phyloP scores from a whole-genome alignment of 2,888 invertebrate species.

The Agelastica alni region DNA sequence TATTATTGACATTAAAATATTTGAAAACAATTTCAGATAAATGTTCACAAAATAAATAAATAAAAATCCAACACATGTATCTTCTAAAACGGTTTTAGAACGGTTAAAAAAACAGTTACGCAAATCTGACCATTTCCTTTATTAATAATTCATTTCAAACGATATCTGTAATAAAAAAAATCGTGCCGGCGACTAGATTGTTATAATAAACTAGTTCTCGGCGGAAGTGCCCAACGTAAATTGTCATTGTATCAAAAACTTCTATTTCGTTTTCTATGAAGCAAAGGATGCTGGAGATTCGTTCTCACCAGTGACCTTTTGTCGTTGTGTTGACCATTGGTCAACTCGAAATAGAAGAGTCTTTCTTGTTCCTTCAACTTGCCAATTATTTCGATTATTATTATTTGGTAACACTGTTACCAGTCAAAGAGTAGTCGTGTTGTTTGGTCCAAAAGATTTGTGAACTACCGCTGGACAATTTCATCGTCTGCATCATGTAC shows the following conservation, averaged over 20 bases:
- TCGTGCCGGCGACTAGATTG: neutral
- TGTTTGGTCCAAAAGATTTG: neutral
- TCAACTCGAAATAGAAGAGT: slow-evolving; percentile 22
- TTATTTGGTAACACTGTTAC: neutral
- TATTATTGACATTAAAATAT: too few relatives aligned
- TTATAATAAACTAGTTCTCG: slow-evolving; percentile 19
- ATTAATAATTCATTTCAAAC: slow-evolving; percentile 17
- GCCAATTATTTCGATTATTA: neutral
- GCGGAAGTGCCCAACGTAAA: slow-evolving; percentile 23
- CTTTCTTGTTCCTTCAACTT: slow-evolving; percentile 24
- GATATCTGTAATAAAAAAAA: slow-evolving; percentile 6
- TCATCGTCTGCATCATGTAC: too few relatives aligned
- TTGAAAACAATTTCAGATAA: too few relatives aligned
- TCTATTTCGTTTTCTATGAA: slow-evolving; percentile 10
- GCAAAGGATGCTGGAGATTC: slow-evolving; percentile 22
- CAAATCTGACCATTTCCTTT: slow-evolving; percentile 12
- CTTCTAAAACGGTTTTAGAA: neutral
- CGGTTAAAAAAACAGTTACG: neutral
- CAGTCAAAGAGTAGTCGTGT: neutral
- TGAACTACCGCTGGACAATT: too few relatives aligned
- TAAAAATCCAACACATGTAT: too few relatives aligned
- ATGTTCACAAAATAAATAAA: too few relatives aligned
- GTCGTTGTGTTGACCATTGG: slow-evolving; percentile 24
- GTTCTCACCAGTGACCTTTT: slow-evolving; percentile 15
- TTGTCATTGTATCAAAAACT: slow-evolving; percentile 19